phyloP scores from a whole-genome alignment of 2,888 invertebrate genomes.

The Melinopterus prodromus region DNA sequence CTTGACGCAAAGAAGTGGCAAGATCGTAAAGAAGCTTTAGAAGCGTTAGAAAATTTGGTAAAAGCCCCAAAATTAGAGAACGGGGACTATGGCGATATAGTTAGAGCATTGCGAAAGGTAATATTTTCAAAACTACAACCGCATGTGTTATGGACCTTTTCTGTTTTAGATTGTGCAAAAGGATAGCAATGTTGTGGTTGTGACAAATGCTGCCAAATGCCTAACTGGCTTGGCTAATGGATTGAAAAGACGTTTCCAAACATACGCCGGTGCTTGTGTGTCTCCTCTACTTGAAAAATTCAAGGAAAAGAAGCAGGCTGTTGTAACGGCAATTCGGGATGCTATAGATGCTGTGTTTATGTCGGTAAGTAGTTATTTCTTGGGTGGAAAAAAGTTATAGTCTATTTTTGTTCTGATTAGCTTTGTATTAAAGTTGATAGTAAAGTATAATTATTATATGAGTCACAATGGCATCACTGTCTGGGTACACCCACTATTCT shows the following conservation, averaged over 20 bases:
- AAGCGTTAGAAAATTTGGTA: slow-evolving; percentile 78
- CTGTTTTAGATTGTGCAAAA: slow-evolving; percentile 81
- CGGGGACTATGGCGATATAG: slow-evolving; percentile 92
- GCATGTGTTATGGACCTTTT: background rate
- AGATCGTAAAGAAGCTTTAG: slow-evolving; percentile 92
- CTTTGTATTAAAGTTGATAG: background rate
- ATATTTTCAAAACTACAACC: background rate
- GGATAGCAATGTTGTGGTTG: slow-evolving; percentile 94
- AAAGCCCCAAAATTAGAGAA: slow-evolving; percentile 86
- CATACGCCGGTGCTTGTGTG: slow-evolving; percentile 81
- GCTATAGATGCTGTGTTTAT: slow-evolving; percentile 90
- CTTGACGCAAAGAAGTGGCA: slow-evolving; percentile 97
- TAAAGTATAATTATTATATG: background rate
- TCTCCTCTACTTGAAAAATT: slow-evolving; percentile 92
- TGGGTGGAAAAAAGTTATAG: background rate
- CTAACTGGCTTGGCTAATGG: slow-evolving; percentile 84
- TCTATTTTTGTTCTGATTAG: background rate
- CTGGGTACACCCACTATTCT: background rate
- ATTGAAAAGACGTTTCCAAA: slow-evolving; percentile 85
- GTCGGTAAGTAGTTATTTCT: slow-evolving; percentile 66
- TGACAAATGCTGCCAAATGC: slow-evolving; percentile 86
- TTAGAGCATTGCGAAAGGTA: slow-evolving; percentile 88
- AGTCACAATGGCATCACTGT: background rate
- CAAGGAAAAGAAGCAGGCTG: slow-evolving; percentile 94
- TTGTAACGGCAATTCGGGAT: slow-evolving; percentile 86